Conservation (phyloP, 2,888 invertebrate species). For the Acleris emargana region DNA sequence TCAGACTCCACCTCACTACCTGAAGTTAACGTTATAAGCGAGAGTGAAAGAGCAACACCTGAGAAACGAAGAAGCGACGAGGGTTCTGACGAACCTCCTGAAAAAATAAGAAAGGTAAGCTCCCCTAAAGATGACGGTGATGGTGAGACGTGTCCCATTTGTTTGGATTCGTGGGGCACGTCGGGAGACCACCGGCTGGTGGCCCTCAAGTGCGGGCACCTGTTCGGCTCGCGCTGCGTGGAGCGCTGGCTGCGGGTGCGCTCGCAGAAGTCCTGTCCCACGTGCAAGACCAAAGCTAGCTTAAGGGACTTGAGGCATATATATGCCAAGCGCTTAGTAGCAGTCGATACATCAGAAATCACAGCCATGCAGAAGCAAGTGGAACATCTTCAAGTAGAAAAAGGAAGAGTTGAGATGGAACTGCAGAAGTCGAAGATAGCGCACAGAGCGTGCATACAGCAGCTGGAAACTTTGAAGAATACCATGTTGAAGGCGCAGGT, state of each 20-base stretch:
- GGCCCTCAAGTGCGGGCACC: constrained; percentile 95
- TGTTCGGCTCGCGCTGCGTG: constrained; percentile 94
- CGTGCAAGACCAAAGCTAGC: constrained; percentile 91
- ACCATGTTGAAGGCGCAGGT: constrained; percentile 63
- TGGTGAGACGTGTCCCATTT: constrained; percentile 92
- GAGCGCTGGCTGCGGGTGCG: constrained; percentile 87
- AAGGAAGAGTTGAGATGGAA: constrained; percentile 85
- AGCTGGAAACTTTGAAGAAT: constrained; percentile 60
- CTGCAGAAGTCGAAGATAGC: constrained; percentile 73
- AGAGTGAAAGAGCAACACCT: not conserved
- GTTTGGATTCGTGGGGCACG: constrained; percentile 94
- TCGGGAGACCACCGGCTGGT: constrained; percentile 93
- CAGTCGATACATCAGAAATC: constrained; percentile 90
- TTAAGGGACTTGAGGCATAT: constrained; percentile 89
- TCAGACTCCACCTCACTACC: constrained; percentile 46
- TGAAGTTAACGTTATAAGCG: constrained; percentile 31
- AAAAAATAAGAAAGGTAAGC: constrained; percentile 61
- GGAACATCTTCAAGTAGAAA: constrained; percentile 82
- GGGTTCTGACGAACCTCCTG: constrained; percentile 55
- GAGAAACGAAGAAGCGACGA: constrained; percentile 35
- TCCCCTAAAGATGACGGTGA: constrained; percentile 80
- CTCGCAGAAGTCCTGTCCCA: constrained; percentile 88
- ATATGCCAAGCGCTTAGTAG: constrained; percentile 90
- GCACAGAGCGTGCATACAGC: constrained; percentile 58
- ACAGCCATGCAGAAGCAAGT: constrained; percentile 86